Evolutionary conservation across 2,888 invertebrate genomes (phyloP).

Genomic region (Caradrina kadenii): DNA sequence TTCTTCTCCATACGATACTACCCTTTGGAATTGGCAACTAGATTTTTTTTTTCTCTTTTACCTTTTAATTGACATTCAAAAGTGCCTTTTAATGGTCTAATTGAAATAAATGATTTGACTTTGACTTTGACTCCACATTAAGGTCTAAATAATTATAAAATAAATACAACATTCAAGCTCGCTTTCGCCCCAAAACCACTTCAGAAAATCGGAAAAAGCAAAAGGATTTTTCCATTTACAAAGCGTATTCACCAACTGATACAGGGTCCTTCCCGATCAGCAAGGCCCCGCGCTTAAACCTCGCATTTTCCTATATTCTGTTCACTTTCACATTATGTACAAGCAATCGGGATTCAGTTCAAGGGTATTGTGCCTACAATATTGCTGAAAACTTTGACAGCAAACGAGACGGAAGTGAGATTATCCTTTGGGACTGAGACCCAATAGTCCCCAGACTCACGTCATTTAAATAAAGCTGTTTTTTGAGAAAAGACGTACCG

Average conservation of each 20-base stretch:
- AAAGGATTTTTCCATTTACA: conserved; percentile 38
- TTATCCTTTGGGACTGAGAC: conserved; percentile 53
- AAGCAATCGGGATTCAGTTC: conserved; percentile 41
- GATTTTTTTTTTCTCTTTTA: no score
- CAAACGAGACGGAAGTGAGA: conserved; percentile 67
- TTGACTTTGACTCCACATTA: no score
- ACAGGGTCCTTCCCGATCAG: conserved; percentile 47
- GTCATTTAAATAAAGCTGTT: neutral
- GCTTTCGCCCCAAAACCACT: neutral
- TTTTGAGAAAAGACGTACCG: neutral
- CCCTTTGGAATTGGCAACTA: no score
- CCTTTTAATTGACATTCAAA: no score
- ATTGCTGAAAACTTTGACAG: conserved; percentile 68
- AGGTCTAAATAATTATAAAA: no score
- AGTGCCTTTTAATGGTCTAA: no score
- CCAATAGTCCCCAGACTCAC: neutral
- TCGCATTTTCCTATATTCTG: conserved; percentile 26
- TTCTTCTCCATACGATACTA: no score
- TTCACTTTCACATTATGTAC: conserved; percentile 38
- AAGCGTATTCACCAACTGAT: conserved; percentile 32
- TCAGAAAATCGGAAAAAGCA: conserved; percentile 18
- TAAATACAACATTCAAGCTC: neutral
- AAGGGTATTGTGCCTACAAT: conserved; percentile 68
- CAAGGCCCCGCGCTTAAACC: conserved; percentile 26
- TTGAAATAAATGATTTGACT: no score